A percentile compares a stretch with the other conserved stretches of the same genome.
Evolutionary conservation across 2,888 invertebrate species (phyloP).

Genomic region (Choristoneura rosaceana): DNA sequence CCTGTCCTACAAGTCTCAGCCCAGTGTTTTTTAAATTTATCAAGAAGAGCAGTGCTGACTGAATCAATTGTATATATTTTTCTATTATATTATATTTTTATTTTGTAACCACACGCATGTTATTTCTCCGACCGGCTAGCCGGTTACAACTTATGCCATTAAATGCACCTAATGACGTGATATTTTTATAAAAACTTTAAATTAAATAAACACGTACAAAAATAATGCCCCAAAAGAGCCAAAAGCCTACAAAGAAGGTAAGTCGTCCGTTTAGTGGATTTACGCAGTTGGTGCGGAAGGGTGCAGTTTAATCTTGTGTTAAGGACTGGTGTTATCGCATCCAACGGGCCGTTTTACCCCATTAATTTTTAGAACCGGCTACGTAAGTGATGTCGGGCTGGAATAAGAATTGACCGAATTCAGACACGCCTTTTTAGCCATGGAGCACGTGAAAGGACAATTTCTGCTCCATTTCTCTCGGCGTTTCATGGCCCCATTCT

Average conservation of each 20-base stretch:
- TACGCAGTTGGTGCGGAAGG: slow-evolving; percentile 24
- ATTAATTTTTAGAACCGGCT: slow-evolving; percentile 39
- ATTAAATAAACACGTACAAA: background rate
- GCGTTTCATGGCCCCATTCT: background rate
- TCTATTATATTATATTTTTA: too few relatives aligned
- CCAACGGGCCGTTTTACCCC: slow-evolving; percentile 29
- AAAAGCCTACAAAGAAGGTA: slow-evolving; percentile 23
- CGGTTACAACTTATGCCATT: too few relatives aligned
- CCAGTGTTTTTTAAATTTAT: too few relatives aligned
- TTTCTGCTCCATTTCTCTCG: background rate
- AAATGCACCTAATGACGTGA: too few relatives aligned
- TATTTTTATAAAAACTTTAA: too few relatives aligned
- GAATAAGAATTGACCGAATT: slow-evolving; percentile 12
- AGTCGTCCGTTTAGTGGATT: slow-evolving; percentile 30
- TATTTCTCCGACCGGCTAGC: too few relatives aligned
- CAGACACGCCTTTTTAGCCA: background rate
- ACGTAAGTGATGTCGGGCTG: slow-evolving; percentile 19
- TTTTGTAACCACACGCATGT: too few relatives aligned
- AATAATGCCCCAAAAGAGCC: background rate
- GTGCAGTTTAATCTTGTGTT: slow-evolving; percentile 41
- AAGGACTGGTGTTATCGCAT: slow-evolving; percentile 41
- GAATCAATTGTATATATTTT: too few relatives aligned
- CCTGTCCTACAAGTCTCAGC: too few relatives aligned
- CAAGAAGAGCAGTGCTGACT: too few relatives aligned
- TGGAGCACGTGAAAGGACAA: slow-evolving; percentile 1